Conservation (phyloP, 2,113 vertebrate species). For the Rhizomys pruinosus region DNA sequence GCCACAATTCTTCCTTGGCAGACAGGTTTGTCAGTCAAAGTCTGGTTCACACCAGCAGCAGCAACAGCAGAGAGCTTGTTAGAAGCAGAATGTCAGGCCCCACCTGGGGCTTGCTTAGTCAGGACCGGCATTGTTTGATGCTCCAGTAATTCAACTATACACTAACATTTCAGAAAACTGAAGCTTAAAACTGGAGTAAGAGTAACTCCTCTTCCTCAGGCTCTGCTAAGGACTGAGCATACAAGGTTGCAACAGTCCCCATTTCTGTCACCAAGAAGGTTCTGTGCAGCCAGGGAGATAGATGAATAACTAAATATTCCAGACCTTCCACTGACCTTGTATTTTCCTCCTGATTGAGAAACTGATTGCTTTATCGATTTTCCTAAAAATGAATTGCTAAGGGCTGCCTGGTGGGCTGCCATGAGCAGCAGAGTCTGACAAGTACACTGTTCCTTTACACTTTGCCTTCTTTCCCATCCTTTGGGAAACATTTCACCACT, state of each 20-base stretch:
- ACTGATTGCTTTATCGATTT: conserved; percentile 27
- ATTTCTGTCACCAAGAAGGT: not conserved
- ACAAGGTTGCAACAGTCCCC: not conserved
- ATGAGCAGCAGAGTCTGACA: not conserved
- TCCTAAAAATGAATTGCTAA: conserved; percentile 18
- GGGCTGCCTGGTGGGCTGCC: not conserved
- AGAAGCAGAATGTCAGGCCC: not conserved
- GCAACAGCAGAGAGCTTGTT: not conserved
- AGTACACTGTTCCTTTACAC: not conserved
- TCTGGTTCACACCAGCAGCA: not conserved
- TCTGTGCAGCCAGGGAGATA: not conserved
- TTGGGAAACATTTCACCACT: not conserved
- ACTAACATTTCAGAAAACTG: not conserved
- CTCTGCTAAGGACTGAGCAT: conserved; percentile 9
- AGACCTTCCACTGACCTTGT: not conserved
- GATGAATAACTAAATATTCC: conserved; percentile 32
- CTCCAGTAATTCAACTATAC: not conserved
- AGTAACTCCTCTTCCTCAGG: not conserved
- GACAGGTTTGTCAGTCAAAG: not conserved
- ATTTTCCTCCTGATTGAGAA: not conserved
- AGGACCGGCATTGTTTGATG: not conserved
- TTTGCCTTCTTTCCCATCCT: conserved; percentile 3
- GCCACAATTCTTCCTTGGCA: not conserved
- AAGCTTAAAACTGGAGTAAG: not conserved
- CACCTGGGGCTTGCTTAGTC: not conserved